Evolutionary conservation across 2,888 invertebrate genomes (phyloP).

Genomic region (Nemapogon koenigi): DNA sequence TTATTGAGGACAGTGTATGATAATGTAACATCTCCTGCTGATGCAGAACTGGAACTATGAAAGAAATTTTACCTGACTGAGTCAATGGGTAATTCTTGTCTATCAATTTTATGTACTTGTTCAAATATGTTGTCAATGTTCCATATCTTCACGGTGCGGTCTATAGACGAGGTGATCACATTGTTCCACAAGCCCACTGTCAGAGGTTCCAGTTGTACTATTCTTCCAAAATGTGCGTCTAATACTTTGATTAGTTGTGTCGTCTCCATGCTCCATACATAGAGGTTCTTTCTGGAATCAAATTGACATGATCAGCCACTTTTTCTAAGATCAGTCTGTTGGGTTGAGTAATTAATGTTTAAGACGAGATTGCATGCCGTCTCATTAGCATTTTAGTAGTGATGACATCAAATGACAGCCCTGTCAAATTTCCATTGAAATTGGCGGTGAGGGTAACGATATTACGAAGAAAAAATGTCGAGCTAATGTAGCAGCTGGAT

Average conservation of each 20-base stretch:
- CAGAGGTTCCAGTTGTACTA: constrained; percentile 88
- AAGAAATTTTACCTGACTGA: constrained; percentile 75
- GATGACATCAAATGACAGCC: no score
- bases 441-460: no score
- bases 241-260: constrained; percentile 86
- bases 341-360: no score
- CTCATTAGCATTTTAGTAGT: no score
- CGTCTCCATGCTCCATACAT: constrained; percentile 89
- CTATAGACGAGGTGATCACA: constrained; percentile 96
- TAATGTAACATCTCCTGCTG: no score
- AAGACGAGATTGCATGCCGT: no score
- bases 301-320: no score
- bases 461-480: no score
- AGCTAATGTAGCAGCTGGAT: no score
- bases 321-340: no score
- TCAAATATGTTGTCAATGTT: constrained; percentile 99
- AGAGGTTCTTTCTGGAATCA: constrained; percentile 80
- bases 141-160: constrained; percentile 98
- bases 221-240: constrained; percentile 96
- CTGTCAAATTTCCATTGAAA: no score
- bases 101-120: constrained; percentile 93
- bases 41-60: background rate
- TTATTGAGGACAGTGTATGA: no score
- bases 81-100: constrained; percentile 95
- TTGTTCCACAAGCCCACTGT: constrained; percentile 91